These are phyloP conservation scores for Hymenochirus boettgeri DNA, from an alignment of 2,113 vertebrate species.

Conservation along the genomic window DNA sequence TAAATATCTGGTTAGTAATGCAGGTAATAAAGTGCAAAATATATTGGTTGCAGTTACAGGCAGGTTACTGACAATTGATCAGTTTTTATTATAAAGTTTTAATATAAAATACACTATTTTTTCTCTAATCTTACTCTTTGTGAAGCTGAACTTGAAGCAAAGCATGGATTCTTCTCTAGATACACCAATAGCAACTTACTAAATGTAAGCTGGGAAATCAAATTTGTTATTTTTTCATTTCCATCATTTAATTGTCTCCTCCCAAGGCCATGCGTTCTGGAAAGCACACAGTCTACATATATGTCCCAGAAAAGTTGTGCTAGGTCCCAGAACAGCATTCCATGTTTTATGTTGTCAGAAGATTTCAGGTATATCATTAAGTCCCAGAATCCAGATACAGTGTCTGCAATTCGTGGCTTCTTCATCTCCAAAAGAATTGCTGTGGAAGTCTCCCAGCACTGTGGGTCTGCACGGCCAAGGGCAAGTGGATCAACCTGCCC, in stretches of 20 bases:
- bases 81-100: too few species aligned
- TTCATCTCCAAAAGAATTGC: constrained; percentile 79
- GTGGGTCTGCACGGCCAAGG: constrained; percentile 69
- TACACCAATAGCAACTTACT: constrained; percentile 48
- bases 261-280: constrained; percentile 86
- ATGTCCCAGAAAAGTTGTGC: constrained; percentile 93
- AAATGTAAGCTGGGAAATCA: constrained; percentile 52
- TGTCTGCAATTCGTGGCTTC: constrained; percentile 81
- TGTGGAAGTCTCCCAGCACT: constrained; percentile 90
- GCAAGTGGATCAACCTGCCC: constrained; percentile 74
- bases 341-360: constrained; percentile 82
- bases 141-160: too few species aligned
- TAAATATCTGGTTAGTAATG: too few species aligned
- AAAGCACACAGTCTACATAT: constrained; percentile 87
- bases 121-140: too few species aligned
- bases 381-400: constrained; percentile 86
- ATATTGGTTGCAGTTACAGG: too few species aligned
- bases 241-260: constrained; percentile 64
- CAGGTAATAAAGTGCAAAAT: too few species aligned
- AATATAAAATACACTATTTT: too few species aligned
- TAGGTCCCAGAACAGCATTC: constrained; percentile 88
- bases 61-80: too few species aligned
- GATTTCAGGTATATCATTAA: constrained; percentile 86
- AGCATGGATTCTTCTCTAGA: not conserved
- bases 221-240: constrained; percentile 49